Evolutionary conservation across 2,797 vertebrate genomes (phyloP), one percentile per base, ranked within the genome.

Genomic region (Catamblyrhynchus diadema): DNA sequence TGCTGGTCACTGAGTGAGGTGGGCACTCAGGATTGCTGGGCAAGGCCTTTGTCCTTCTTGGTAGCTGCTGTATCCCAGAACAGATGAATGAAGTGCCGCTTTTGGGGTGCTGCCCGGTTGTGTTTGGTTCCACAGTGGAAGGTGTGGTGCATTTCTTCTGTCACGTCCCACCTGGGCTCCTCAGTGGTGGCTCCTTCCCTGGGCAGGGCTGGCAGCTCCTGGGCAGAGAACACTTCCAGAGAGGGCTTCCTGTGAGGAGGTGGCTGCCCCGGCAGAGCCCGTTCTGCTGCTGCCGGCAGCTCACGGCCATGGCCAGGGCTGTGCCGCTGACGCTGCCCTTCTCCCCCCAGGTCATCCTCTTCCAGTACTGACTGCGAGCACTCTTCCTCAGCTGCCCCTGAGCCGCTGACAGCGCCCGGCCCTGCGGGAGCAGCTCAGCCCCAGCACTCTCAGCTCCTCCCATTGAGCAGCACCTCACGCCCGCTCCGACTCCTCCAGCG

Each of bases 271-370:
- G 3, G 72, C 21, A 4, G 70, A 32, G n/a, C 61, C 42, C 2
- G 0, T 9, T 2, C 28, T 2, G 56, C 17, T 3, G n/a, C 62
- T 27, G 59, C 50, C 77, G 4, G 25, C 5, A 1, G 3, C 30
- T 1, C 65, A 0, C 2, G 4, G 10, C 50, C n/a, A 0, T 1
- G 0, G 3, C 2, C 9, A 39, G 69, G 27, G 44, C 81, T 14
- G 15, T 10, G 75, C 16, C 2, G 30, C 95, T 98, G 70, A 98
- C 10, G 1, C 48, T 45, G 39, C 20, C 10, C 0, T 81, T 93
- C 65, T 82, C 25, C 81, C 47, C 15, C 41, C 96, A 99, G 99
- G 99, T 99, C 98, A 99, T 98, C 99, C 99, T 96, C 98, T 99
- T 98, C 98, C 99, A 94, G 97, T 99, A 98, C 97, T 99, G 98